Percentiles rank a stretch among this genome's conserved stretches.
These are phyloP conservation scores for Spilarctia lutea DNA, from an alignment of 2,888 invertebrate genomes.

Conservation along the genomic window DNA sequence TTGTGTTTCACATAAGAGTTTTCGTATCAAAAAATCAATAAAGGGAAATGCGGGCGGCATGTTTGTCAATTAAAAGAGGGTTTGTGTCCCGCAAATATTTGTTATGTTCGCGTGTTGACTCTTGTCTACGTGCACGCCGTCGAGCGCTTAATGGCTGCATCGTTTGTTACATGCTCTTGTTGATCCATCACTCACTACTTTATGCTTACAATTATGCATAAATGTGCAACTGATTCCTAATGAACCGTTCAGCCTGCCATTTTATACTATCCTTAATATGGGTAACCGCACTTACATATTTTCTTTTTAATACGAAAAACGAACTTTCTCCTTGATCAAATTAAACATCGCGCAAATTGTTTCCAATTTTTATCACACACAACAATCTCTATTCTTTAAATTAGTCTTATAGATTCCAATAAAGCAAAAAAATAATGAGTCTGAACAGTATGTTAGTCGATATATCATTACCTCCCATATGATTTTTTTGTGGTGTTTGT, in stretches of 20 bases:
- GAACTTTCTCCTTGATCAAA: too few relatives aligned
- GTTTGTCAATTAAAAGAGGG: conserved; percentile 56
- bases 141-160: conserved; percentile 14
- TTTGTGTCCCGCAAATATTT: conserved; percentile 40
- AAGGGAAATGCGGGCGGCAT: conserved; percentile 46
- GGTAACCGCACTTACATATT: too few relatives aligned
- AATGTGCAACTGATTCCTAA: not conserved
- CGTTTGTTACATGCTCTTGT: conserved; percentile 15
- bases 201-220: not conserved
- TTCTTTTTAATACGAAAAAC: too few relatives aligned
- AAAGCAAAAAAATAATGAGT: too few relatives aligned
- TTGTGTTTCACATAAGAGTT: conserved; percentile 1
- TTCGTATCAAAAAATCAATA: conserved; percentile 29
- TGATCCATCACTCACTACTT: not conserved
- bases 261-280: too few relatives aligned
- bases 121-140: conserved; percentile 18
- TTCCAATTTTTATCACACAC: too few relatives aligned
- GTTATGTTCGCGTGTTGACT: conserved; percentile 40
- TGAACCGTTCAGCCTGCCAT: not conserved
- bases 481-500: too few relatives aligned
- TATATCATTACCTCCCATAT: too few relatives aligned
- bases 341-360: too few relatives aligned
- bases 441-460: too few relatives aligned
- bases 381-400: too few relatives aligned
- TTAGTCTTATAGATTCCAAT: too few relatives aligned